Base-by-base conservation (phyloP, 1,140 invertebrate species). In the Scaptomyza hsui region DNA sequence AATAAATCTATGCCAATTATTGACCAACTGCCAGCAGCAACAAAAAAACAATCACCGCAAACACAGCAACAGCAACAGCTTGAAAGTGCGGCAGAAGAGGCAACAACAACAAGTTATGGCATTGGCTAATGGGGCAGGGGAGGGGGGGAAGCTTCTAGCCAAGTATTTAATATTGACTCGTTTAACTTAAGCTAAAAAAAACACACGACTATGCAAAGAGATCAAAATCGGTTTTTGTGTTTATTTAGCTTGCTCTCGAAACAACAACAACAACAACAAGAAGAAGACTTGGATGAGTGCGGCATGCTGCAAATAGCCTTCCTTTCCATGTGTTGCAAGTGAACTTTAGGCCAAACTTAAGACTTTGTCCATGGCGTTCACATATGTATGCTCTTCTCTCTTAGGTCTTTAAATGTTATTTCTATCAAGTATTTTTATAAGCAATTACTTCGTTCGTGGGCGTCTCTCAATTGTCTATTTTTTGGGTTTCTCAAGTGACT, bases 1-100 rank as follows among this genome's bases (percentile, higher is more conserved):
- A 86, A 88, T 88, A 88, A 88, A 88, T 88, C 82, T 88, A 78
- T 88, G 82, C 82, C 82, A 88, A 88, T 88, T 88, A 88, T 88
- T 88, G 83, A 88, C 82, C 82, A 88, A 88, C 82, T 82, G 75
- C 67, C 81, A 86, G 77, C 81, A 79, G 72, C 69, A 51, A 32
- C 24, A 73, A n/a, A n/a, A n/a, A n/a, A n/a, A 61, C 29, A 64
- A 59, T 37, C 48, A 61, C 44, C 18, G 21, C 57, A 39, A 52
- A n/a, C n/a, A n/a, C n/a, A n/a, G n/a, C n/a, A n/a, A n/a, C n/a
- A n/a, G n/a, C 42, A 62, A 69, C 26, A 48, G 45, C 21, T 15
- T 47, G 42, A 60, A 61, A 61, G 61, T 75, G 76, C 67, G 73
- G 78, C 74, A 76, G 78, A 82, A 82, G 78, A 83, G 68, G 79